These are phyloP conservation scores for Torymus texanus DNA, from an alignment of 2,888 invertebrate genomes.

Conservation along the genomic window DNA sequence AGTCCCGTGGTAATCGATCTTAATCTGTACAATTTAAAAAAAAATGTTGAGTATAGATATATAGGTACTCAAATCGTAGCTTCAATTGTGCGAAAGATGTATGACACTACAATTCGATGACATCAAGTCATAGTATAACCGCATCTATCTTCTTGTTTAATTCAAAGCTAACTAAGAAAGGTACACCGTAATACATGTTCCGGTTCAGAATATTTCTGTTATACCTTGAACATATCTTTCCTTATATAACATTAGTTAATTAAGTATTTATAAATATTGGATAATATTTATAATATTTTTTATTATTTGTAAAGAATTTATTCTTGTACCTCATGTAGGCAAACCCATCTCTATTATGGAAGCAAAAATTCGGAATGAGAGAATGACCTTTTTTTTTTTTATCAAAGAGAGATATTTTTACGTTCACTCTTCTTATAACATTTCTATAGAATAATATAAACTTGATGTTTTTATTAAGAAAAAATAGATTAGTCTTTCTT, in stretches of 20 bases:
- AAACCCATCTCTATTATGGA: slow-evolving; percentile 29
- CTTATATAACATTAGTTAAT: no score
- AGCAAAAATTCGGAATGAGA: background rate
- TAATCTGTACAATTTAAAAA: slow-evolving; percentile 39
- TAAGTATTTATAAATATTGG: no score
- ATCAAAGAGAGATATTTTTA: background rate
- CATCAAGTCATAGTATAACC: slow-evolving; percentile 24
- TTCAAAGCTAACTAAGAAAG: background rate
- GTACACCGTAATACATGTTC: no score
- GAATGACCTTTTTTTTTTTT: slow-evolving; percentile 33
- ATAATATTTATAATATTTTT: no score
- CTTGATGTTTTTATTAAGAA: slow-evolving; percentile 16
- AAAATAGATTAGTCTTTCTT: background rate
- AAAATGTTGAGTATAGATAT: background rate
- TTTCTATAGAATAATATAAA: background rate
- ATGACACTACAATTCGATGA: slow-evolving; percentile 27
- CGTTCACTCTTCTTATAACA: slow-evolving; percentile 34
- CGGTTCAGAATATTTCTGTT: no score
- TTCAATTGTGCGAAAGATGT: slow-evolving; percentile 38
- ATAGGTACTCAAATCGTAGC: background rate
- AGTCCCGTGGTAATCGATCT: slow-evolving; percentile 50
- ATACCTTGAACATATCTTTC: no score
- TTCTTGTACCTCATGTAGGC: background rate
- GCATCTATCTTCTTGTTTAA: background rate
- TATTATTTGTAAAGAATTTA: no score